A percentile compares a stretch with the other conserved stretches of the same genome.
Conservation (phyloP, 2,113 vertebrate genomes). For the Psophia crepitans region DNA sequence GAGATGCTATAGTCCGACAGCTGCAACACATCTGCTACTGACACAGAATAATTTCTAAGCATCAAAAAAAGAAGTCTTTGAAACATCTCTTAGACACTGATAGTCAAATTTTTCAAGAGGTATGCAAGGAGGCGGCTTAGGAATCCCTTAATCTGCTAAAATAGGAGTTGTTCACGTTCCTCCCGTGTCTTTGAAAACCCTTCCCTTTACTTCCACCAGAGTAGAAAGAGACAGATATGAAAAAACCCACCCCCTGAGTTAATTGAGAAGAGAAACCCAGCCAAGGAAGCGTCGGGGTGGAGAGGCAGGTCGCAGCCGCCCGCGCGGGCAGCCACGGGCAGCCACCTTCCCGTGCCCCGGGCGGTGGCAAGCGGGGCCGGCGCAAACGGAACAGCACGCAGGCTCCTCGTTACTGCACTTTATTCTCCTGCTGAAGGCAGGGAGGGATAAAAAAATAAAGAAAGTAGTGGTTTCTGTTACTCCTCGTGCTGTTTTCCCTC, state of each 20-base stretch:
- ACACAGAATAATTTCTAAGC: neutral
- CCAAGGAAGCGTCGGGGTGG: neutral
- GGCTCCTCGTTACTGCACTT: neutral
- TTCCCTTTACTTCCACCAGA: neutral
- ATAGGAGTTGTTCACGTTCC: neutral
- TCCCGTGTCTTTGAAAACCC: neutral
- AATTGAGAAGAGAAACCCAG: neutral
- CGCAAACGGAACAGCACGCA: fast-evolving
- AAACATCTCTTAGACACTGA: neutral
- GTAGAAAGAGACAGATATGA: neutral
- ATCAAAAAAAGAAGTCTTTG: neutral
- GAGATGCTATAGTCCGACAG: neutral
- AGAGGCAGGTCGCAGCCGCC: neutral
- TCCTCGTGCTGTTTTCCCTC: neutral
- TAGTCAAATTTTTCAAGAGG: neutral
- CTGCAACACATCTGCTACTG: neutral
- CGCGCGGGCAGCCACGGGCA: neutral
- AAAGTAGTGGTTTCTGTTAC: neutral
- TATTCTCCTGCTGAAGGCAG: neutral
- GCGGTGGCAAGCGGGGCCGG: too few species aligned
- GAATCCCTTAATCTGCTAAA: neutral
- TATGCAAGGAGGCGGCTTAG: neutral
- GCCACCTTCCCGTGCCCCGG: neutral
- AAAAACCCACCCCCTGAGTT: neutral
- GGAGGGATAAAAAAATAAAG: neutral